Base-by-base conservation (phyloP, 1,140 invertebrate genomes). In the Mya arenaria region DNA sequence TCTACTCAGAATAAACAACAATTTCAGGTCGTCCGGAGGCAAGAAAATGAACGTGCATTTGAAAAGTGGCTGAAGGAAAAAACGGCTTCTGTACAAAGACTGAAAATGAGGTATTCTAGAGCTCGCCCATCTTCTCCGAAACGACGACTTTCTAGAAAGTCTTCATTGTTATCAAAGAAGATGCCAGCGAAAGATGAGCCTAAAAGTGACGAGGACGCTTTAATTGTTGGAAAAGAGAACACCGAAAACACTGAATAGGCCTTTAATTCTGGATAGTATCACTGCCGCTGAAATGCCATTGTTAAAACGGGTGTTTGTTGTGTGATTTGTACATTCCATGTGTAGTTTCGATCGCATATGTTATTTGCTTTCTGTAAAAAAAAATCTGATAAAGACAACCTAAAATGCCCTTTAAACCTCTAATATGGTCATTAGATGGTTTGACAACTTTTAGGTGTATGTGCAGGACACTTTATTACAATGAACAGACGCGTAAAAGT, bases 41-140 rank as follows among this genome's bases (percentile, higher is more conserved):
- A 58, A 23, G 72, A 74, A 62, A 37, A 55, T 15, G 30, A 74
- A 41, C 34, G 72, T 13, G 72, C 72, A 41, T 74, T 74, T 74
- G 72, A 74, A 32, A 23, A 2, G 32, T 74, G 72, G 72, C 25
- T 74, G 28, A 39, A 41, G 13, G 58, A 74, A 28, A 74, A 74
- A 36, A 28, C 32, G 41, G 58, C 34, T 13, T 41, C 34, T 10
- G 41, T 62, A 19, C 19, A 58, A 34, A 10, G 6, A 1, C 0
- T 55, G 17, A 10, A 48, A 32, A 52, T 19, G n/a, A 52, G 37
- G 23, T 30, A 48, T 48, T 48, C 66, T 17, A 44, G 30, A 19
- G 30, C 4, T 48, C 10, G 10, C n/a, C n/a, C n/a, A n/a, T n/a
- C n/a, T n/a, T n/a, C n/a, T n/a, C n/a, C n/a, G n/a, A n/a, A 48